Evolutionary conservation across 2,888 invertebrate species (phyloP), one percentile per base, ranked within the genome.

Genomic region (Ischnus inquisitorius): DNA sequence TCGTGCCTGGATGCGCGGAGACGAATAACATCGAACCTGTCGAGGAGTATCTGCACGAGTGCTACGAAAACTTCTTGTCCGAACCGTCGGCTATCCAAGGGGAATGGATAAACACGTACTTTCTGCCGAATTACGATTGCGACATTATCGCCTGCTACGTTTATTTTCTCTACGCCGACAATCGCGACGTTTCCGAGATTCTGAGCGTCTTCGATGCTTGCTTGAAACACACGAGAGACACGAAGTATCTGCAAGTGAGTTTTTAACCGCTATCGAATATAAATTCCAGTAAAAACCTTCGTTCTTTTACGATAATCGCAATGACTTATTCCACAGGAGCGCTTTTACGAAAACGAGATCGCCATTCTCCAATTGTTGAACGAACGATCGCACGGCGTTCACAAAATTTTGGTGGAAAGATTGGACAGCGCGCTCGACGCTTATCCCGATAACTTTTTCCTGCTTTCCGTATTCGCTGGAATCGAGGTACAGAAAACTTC

Each of bases 361-460:
- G 87, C 91, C 28, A 84, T 93, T 75, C 82, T 92, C 28, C 90
- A 93, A 71, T 80, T 92, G 51, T 87, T 89, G 79, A 74, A 79
- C 62, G 87, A 90, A 67, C 86, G 83, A 82, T 80, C 68, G 28
- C 69, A 74, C 14, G 79, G 87, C 6, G 41, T 72, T 43, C 74
- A 75, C 19, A 67, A 68, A 22, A 22, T 62, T 64, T 85, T 92
- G 39, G 88, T 86, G 76, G 72, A 86, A 28, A 86, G 85, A 62
- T n/a, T 92, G 22, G 80, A 86, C 25, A 81, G 83, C 69, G 90
- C 90, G 75, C 87, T 93, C 79, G 65, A 88, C 6, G 65, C 93
- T 41, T 96, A 94, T 90, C 95, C 96, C 0, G 94, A 95, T 82
- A 96, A 96, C 92, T 92, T 95, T 71, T 94, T 94, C 80, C 89